Percentiles rank a stretch among this genome's conserved stretches.
These are phyloP conservation scores for Apamea sordens DNA, from an alignment of 2,888 invertebrate species.

Conservation along the genomic window DNA sequence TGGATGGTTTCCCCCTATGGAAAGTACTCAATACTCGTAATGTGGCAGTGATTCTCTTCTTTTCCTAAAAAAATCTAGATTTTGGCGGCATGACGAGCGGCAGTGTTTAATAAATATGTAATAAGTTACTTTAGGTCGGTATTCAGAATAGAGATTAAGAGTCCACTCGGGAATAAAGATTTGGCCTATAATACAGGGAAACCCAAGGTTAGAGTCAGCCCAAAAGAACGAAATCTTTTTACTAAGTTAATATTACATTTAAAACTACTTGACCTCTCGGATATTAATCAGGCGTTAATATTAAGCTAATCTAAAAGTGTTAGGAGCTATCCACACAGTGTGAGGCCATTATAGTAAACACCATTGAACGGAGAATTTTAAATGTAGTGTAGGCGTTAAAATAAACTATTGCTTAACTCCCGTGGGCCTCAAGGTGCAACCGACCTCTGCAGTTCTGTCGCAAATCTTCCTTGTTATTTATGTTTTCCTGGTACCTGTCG, in stretches of 20 bases:
- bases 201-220: background rate
- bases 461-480: slow-evolving; percentile 57
- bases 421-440: slow-evolving; percentile 67
- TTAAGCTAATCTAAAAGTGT: slow-evolving; percentile 31
- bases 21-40: background rate
- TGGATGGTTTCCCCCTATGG: background rate
- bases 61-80: background rate
- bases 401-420: slow-evolving; percentile 56
- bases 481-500: slow-evolving; percentile 60
- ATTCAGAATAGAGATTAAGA: background rate
- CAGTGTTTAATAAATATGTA: background rate
- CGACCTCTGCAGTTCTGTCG: slow-evolving; percentile 62
- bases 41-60: background rate
- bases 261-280: slow-evolving; percentile 21
- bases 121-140: background rate
- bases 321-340: slow-evolving; percentile 33
- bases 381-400: slow-evolving; percentile 64
- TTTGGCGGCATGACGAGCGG: background rate
- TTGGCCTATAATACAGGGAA: too few relatives aligned
- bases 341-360: slow-evolving; percentile 57
- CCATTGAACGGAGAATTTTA: slow-evolving; percentile 55
- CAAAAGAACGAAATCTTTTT: background rate
- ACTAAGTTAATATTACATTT: background rate
- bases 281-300: slow-evolving; percentile 17
- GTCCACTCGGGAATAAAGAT: background rate